Base-by-base conservation (phyloP, 2,797 vertebrate species). In the Danio choprae region DNA sequence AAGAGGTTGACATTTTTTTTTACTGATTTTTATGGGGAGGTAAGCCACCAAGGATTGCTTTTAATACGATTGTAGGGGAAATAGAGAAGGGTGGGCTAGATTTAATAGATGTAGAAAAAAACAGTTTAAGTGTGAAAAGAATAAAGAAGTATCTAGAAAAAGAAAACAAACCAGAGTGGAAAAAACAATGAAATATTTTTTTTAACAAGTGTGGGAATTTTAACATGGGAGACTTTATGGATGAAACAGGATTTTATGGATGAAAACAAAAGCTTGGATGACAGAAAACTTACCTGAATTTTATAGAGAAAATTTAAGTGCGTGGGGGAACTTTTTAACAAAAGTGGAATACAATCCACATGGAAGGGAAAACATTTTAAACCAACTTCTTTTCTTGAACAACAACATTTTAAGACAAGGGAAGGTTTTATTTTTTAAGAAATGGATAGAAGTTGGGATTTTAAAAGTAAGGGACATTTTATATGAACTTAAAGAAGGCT, bases 401-500 rank as follows among this genome's bases (percentile, higher is more conserved):
- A 38, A 64, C 2, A 48, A 48, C 5, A 44, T 67, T 64, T 41
- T 20, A 44, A 41, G 43, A 0, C n/a, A 44, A 44, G n/a, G 5
- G 10, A 65, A 65, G 12, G 63, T 22, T 15, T 15, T 46, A 22
- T 67, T 48, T n/a, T n/a, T n/a, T n/a, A n/a, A n/a, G n/a, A n/a
- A n/a, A n/a, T n/a, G n/a, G n/a, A n/a, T n/a, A n/a, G n/a, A n/a
- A n/a, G n/a, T n/a, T n/a, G n/a, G n/a, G n/a, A n/a, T n/a, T n/a
- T n/a, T n/a, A n/a, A n/a, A n/a, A n/a, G n/a, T n/a, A n/a, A n/a
- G n/a, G n/a, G n/a, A n/a, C n/a, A n/a, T 48, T 16, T 43, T 2
- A 68, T 67, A 63, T 18, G 62, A 65, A 7, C 65, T 65, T 44
- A 65, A 64, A n/a, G n/a, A n/a, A n/a, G n/a, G n/a, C n/a, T n/a